Evolutionary conservation across 2,888 invertebrate genomes (phyloP), one percentile per base, ranked within the genome.

Genomic region (Hydriomena furcata): DNA sequence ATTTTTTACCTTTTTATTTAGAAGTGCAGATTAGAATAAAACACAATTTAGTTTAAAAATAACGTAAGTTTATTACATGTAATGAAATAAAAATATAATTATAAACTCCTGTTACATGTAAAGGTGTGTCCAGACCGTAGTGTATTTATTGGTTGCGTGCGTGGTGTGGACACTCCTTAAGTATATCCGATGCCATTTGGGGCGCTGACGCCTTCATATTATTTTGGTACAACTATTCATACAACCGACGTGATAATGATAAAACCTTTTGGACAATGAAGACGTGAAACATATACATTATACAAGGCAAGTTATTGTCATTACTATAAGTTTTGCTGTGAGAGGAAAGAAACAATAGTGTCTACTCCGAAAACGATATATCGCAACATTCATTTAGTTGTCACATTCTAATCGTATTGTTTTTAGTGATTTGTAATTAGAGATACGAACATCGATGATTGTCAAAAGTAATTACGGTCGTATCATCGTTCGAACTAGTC

Each of bases 1-100:
- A n/a, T n/a, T n/a, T n/a, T n/a, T n/a, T n/a, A n/a, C n/a, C n/a
- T n/a, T n/a, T n/a, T n/a, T n/a, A n/a, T n/a, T n/a, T n/a, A n/a
- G n/a, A n/a, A n/a, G n/a, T n/a, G n/a, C 2, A 25, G 27, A 2
- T 7, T 20, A 8, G 2, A 83, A 78, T 72, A 65, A 87, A 86
- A 87, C 73, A 48, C 71, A 71, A 50, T 48, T 61, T 85, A 82
- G 77, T 89, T 88, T 86, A 88, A 90, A 89, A 90, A 90, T 89
- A 89, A 88, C 87, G 84, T 89, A 86, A 86, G 88, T 89, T 88
- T 90, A 89, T 88, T 89, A 87, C 87, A 89, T 85, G 84, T 87
- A 88, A 89, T 88, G 89, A 88, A 89, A 52, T 52, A 88, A 88
- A 85, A 85, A 84, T 74, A 53, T 46, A 76, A 80, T 73, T 79